These are phyloP conservation scores for Scaptomyza parva DNA, from an alignment of 2,888 invertebrate genomes.

Conservation along the genomic window DNA sequence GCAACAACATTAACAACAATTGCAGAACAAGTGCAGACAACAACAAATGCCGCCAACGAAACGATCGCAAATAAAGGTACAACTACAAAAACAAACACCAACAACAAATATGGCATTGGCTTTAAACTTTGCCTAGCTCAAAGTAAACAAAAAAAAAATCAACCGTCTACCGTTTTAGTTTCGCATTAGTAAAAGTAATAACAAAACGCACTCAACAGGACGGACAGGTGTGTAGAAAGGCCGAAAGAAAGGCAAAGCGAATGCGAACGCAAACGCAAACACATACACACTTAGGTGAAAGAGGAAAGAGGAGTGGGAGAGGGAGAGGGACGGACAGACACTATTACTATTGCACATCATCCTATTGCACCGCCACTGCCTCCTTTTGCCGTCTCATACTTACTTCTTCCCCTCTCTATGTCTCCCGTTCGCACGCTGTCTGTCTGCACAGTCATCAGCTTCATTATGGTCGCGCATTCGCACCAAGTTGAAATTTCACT, in stretches of 20 bases:
- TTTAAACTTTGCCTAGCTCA: constrained; percentile 35
- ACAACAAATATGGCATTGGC: constrained; percentile 27
- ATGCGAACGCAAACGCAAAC: background rate
- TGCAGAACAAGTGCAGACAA: constrained; percentile 65
- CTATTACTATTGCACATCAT: constrained; percentile 35
- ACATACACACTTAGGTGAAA: background rate
- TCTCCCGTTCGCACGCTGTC: background rate
- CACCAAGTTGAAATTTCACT: constrained; percentile 68
- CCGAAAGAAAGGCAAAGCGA: constrained; percentile 24
- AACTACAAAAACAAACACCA: constrained; percentile 31
- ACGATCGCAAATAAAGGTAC: constrained; percentile 60
- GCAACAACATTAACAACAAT: constrained; percentile 46
- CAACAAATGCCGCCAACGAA: constrained; percentile 42
- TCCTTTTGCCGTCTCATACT: constrained; percentile 12
- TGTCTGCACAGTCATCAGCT: constrained; percentile 51
- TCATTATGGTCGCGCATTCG: constrained; percentile 36
- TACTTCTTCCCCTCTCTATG: background rate
- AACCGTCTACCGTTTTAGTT: constrained; percentile 41
- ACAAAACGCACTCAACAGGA: constrained; percentile 53
- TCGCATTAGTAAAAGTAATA: constrained; percentile 72
- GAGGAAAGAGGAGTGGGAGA: constrained; percentile 1
- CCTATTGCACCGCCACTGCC: constrained; percentile 8
- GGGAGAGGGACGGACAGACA: constrained; percentile 1
- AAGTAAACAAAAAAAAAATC: constrained; percentile 38
- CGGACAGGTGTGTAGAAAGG: constrained; percentile 24